Evolutionary conservation across 2,888 invertebrate genomes (phyloP).

Genomic region (Eristalis intricaria): DNA sequence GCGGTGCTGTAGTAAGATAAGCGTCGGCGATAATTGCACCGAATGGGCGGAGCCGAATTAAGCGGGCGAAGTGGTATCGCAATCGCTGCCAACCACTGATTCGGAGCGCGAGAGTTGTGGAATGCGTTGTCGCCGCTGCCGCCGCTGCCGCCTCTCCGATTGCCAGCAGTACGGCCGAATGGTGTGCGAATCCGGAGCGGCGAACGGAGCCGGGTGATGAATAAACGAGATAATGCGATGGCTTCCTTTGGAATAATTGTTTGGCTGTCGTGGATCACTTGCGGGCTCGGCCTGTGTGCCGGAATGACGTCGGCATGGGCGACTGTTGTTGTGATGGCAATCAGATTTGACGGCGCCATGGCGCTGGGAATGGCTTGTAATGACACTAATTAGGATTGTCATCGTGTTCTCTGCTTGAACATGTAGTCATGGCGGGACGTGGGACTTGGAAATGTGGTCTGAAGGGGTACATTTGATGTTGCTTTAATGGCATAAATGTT

Average conservation of each 20-base stretch:
- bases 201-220: not conserved
- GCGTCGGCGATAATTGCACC: slow-evolving; percentile 53
- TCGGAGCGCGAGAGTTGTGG: slow-evolving; percentile 42
- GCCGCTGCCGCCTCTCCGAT: slow-evolving; percentile 10
- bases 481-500: not conserved
- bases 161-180: slow-evolving; percentile 16
- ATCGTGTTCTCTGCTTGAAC: not conserved
- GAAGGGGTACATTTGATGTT: not conserved
- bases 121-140: slow-evolving; percentile 8
- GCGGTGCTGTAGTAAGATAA: slow-evolving; percentile 60
- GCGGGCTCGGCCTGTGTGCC: not conserved
- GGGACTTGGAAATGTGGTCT: too few species aligned
- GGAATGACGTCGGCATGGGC: not conserved
- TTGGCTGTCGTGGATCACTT: not conserved
- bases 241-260: slow-evolving; percentile 14
- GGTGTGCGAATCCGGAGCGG: slow-evolving; percentile 11
- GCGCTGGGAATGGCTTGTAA: not conserved
- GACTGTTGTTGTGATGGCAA: not conserved
- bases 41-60: slow-evolving; percentile 57
- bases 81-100: slow-evolving; percentile 42
- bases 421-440: too few species aligned
- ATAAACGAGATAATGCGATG: slow-evolving; percentile 27
- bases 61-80: slow-evolving; percentile 37
- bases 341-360: not conserved
- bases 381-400: not conserved